Evolutionary conservation across 1,140 invertebrate species (phyloP).

Genomic region (Brachionus paranguensis): DNA sequence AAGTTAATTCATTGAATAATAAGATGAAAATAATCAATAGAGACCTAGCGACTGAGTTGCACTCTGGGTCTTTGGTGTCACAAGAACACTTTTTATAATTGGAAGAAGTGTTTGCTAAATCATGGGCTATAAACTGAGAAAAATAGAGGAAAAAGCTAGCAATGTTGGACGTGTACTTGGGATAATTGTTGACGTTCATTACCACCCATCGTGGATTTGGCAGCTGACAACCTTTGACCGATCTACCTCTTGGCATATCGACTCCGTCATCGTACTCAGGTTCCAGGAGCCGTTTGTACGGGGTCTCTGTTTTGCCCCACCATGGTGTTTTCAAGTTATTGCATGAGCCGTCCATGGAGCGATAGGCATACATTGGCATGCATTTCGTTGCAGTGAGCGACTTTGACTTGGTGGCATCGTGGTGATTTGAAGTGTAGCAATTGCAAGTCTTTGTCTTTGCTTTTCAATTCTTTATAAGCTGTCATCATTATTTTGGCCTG

Average conservation of each 20-base stretch:
- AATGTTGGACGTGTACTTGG: neutral
- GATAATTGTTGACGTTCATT: neutral
- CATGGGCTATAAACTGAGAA: neutral
- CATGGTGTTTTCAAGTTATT: conserved; percentile 75
- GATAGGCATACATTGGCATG: conserved; percentile 61
- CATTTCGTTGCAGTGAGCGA: neutral
- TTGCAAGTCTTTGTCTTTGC: neutral
- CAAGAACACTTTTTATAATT: neutral
- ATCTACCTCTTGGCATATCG: neutral
- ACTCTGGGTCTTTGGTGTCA: neutral
- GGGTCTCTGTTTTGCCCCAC: conserved; percentile 70
- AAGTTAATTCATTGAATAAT: no score
- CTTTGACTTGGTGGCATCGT: neutral
- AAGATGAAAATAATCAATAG: no score
- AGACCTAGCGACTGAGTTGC: no score
- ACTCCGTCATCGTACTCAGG: conserved; percentile 64
- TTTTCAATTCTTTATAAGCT: neutral
- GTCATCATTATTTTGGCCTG: neutral
- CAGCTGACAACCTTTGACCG: conserved; percentile 49
- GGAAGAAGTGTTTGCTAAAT: neutral
- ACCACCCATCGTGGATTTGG: conserved; percentile 15
- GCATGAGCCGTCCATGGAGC: conserved; percentile 70
- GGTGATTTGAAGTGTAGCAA: neutral
- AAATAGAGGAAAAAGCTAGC: neutral
- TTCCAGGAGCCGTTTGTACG: conserved; percentile 69